Percentiles rank a stretch among this genome's conserved stretches.
phyloP scores from a whole-genome alignment of 2,113 vertebrate species.

The Onychorhynchus coronatus region DNA sequence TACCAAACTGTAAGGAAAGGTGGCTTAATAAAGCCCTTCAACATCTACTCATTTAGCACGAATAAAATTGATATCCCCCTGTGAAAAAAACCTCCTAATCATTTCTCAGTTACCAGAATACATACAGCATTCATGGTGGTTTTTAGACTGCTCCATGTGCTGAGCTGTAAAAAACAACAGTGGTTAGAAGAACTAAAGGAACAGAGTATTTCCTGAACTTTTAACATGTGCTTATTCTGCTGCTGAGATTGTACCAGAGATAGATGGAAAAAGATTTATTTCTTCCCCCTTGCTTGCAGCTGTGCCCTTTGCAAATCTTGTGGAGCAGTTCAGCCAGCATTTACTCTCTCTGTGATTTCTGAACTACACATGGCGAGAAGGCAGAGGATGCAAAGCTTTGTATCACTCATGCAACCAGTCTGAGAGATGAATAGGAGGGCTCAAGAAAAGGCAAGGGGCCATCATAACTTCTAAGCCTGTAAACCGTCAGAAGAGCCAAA shows the following conservation, averaged over 20 bases:
- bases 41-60: neutral
- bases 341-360: neutral
- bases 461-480: neutral
- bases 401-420: rapidly evolving
- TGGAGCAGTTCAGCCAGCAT: neutral
- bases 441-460: neutral
- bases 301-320: neutral
- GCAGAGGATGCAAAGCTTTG: neutral
- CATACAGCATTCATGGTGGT: neutral
- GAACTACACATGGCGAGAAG: neutral
- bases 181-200: neutral
- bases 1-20: neutral
- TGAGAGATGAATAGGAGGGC: neutral
- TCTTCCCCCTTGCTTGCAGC: neutral
- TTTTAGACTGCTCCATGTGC: neutral
- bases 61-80: neutral
- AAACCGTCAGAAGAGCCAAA: neutral
- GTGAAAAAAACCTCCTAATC: neutral
- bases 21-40: neutral
- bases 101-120: neutral
- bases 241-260: neutral
- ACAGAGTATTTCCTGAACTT: neutral
- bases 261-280: neutral
- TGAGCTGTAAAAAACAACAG: neutral
- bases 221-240: neutral